A percentile compares a stretch with the other conserved stretches of the same genome.
Conservation (phyloP, 2,888 invertebrate genomes). For the Brassicogethes aeneus region DNA sequence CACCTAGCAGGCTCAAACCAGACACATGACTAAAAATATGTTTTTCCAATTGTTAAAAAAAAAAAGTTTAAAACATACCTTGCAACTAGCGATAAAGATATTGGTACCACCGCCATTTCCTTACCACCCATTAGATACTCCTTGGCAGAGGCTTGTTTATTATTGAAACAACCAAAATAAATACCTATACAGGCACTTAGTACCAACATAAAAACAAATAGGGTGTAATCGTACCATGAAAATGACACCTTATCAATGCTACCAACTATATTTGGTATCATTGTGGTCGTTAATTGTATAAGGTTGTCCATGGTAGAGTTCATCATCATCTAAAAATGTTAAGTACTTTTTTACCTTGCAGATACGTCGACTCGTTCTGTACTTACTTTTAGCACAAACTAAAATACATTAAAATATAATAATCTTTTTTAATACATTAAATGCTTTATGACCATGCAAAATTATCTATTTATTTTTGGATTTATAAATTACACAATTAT, state of each 20-base stretch:
- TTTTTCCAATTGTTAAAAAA: too few relatives aligned
- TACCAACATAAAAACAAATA: conserved; percentile 45
- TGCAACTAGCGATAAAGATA: conserved; percentile 64
- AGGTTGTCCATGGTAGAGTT: background rate
- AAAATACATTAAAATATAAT: too few relatives aligned
- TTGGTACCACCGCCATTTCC: conserved; percentile 64
- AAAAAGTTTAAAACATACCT: too few relatives aligned
- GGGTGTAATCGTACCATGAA: conserved; percentile 47
- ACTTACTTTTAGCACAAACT: too few relatives aligned
- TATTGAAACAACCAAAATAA: conserved; percentile 50
- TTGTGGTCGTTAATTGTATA: conserved; percentile 3
- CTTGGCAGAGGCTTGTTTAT: conserved; percentile 51
- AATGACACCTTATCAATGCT: conserved; percentile 32
- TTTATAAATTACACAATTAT: too few relatives aligned
- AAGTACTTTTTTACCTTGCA: background rate
- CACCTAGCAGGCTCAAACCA: conserved; percentile 63
- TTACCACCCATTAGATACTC: conserved; percentile 67
- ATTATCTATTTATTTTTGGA: too few relatives aligned
- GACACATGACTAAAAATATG: conserved; percentile 60
- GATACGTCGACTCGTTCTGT: too few relatives aligned
- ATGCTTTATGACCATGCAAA: too few relatives aligned
- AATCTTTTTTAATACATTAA: too few relatives aligned
- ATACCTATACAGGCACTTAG: conserved; percentile 49
- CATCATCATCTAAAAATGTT: background rate
- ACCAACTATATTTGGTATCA: too few relatives aligned